These are phyloP conservation scores for Polyodon spathula DNA, from an alignment of 2,113 vertebrate species.

Conservation along the genomic window DNA sequence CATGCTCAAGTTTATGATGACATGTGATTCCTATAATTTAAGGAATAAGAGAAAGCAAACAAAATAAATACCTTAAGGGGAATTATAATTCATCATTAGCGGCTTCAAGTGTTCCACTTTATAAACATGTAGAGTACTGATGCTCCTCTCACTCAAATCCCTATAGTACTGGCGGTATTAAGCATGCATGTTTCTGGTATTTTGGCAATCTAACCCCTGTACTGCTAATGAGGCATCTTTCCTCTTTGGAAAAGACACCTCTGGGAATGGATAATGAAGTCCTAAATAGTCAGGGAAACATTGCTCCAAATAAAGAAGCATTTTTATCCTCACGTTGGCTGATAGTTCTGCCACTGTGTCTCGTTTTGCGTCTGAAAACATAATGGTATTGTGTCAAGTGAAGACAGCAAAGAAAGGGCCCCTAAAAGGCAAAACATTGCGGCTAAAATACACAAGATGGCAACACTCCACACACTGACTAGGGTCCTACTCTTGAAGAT, in stretches of 20 bases:
- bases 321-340: neutral
- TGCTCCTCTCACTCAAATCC: neutral
- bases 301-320: neutral
- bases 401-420: neutral
- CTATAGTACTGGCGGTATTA: neutral
- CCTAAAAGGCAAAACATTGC: no score
- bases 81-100: neutral
- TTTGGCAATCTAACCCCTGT: neutral
- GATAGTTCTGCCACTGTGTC: neutral
- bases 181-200: neutral
- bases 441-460: no score
- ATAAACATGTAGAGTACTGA: neutral
- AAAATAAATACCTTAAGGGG: neutral
- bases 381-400: neutral
- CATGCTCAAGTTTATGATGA: no score
- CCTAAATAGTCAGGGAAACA: neutral
- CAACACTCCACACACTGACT: no score
- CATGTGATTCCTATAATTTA: neutral
- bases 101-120: neutral
- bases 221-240: neutral
- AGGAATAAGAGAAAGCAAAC: neutral
- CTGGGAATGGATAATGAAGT: constrained; percentile 1
- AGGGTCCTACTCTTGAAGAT: no score
- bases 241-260: neutral
- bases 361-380: neutral